These are phyloP conservation scores for Spialia ferax DNA, from an alignment of 2,888 invertebrate genomes.

Conservation along the genomic window DNA sequence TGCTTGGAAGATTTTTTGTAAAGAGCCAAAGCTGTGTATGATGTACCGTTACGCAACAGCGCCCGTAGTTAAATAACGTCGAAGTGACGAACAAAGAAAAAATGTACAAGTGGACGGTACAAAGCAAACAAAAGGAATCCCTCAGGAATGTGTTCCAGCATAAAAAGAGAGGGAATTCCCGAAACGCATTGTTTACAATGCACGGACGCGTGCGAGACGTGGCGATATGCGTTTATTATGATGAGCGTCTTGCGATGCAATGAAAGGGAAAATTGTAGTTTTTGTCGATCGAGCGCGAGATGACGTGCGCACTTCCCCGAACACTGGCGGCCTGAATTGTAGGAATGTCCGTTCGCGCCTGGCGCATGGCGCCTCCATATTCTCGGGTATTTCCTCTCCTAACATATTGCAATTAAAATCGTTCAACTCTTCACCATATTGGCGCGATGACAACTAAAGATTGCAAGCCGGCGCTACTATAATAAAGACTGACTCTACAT, in stretches of 20 bases:
- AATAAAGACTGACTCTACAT: conserved; percentile 1
- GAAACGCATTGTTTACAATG: conserved; percentile 83
- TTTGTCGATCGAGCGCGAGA: conserved; percentile 62
- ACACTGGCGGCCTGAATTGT: conserved; percentile 64
- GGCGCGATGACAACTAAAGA: conserved; percentile 4
- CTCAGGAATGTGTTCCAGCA: conserved; percentile 81
- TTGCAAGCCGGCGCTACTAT: neutral
- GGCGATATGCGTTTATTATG: conserved; percentile 74
- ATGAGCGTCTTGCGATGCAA: conserved; percentile 69
- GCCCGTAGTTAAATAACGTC: conserved; percentile 65
- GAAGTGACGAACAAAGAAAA: conserved; percentile 67
- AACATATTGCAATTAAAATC: conserved; percentile 22
- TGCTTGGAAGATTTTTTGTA: conserved; percentile 10
- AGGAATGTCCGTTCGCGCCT: conserved; percentile 52
- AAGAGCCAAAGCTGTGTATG: conserved; percentile 7
- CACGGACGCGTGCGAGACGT: conserved; percentile 61
- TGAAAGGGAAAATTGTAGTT: conserved; percentile 84
- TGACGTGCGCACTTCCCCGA: conserved; percentile 72
- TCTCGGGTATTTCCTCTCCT: conserved; percentile 54
- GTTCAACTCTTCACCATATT: conserved; percentile 7
- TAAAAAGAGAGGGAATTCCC: conserved; percentile 84
- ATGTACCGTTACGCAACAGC: conserved; percentile 67
- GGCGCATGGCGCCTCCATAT: conserved; percentile 47
- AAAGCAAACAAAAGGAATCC: conserved; percentile 85
- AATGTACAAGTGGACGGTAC: conserved; percentile 67